These are phyloP conservation scores for Pseudobourletiella spinata DNA, from an alignment of 1,140 invertebrate species.

Conservation along the genomic window DNA sequence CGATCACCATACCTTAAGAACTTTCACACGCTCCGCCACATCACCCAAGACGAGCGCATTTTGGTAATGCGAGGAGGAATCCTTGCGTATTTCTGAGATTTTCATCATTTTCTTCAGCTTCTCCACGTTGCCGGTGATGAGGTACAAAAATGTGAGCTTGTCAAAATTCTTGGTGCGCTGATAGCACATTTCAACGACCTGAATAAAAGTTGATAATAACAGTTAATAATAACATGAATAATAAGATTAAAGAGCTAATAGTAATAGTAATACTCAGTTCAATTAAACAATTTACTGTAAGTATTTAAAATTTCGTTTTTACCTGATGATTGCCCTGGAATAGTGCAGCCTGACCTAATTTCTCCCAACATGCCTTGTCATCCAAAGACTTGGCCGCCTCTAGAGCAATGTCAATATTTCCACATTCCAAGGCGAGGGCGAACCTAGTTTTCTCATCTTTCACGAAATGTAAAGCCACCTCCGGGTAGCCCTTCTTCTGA, in stretches of 20 bases:
- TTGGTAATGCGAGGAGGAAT: conserved; percentile 93
- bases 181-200: conserved; percentile 95
- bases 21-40: conserved; percentile 76
- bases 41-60: conserved; percentile 87
- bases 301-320: not conserved
- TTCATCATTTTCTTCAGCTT: conserved; percentile 99
- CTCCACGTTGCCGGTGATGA: conserved; percentile 97
- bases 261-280: too few species aligned
- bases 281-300: too few species aligned
- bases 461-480: conserved; percentile 99
- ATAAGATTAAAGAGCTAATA: too few species aligned
- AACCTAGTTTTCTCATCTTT: conserved; percentile 98
- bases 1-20: conserved; percentile 66
- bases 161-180: conserved; percentile 99
- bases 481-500: conserved; percentile 99
- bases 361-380: conserved; percentile 92
- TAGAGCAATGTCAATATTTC: conserved; percentile 90
- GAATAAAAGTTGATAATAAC: conserved; percentile 12
- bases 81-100: conserved; percentile 93
- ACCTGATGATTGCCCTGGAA: conserved; percentile 92
- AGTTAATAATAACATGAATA: too few species aligned
- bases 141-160: conserved; percentile 93
- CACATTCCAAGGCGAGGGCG: conserved; percentile 91
- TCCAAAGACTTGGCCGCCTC: conserved; percentile 92
- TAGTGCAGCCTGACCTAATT: conserved; percentile 87